These are phyloP conservation scores for Sebastes hopkinsi DNA, from an alignment of 2,797 vertebrate species.

Conservation along the genomic window DNA sequence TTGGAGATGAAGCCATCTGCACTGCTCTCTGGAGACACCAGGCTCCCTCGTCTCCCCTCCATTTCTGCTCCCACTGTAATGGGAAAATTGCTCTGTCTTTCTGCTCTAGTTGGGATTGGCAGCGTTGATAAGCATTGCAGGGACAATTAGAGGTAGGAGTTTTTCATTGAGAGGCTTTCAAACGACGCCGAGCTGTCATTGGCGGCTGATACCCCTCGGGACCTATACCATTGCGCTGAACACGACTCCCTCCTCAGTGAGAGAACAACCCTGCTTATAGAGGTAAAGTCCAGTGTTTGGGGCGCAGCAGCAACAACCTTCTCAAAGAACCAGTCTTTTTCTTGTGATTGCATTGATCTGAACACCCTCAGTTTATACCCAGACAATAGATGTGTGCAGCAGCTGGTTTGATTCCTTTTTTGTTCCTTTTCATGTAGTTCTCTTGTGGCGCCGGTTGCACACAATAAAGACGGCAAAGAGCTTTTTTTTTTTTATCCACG, in stretches of 20 bases:
- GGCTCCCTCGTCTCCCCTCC: conserved; percentile 69
- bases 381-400: conserved; percentile 25
- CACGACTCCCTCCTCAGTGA: conserved; percentile 17
- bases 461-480: conserved; percentile 39
- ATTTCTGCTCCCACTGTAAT: conserved; percentile 74
- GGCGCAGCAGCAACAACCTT: conserved; percentile 1
- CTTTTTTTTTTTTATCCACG: neutral
- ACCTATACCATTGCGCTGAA: conserved; percentile 30
- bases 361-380: conserved; percentile 6
- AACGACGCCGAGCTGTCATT: conserved; percentile 62
- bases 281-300: conserved; percentile 31
- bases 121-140: conserved; percentile 77
- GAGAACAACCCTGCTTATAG: conserved; percentile 8
- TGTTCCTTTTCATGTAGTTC: conserved; percentile 31
- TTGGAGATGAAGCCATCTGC: conserved; percentile 82
- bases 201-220: conserved; percentile 54
- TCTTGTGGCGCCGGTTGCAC: conserved; percentile 19
- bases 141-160: conserved; percentile 79
- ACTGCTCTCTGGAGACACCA: conserved; percentile 72
- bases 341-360: conserved; percentile 47
- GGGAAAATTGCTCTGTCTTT: conserved; percentile 81
- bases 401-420: conserved; percentile 31
- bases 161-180: conserved; percentile 71
- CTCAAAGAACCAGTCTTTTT: conserved; percentile 20
- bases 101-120: conserved; percentile 81